Conservation (phyloP, 2,797 vertebrate species). For the Pseudochirops cupreus region DNA sequence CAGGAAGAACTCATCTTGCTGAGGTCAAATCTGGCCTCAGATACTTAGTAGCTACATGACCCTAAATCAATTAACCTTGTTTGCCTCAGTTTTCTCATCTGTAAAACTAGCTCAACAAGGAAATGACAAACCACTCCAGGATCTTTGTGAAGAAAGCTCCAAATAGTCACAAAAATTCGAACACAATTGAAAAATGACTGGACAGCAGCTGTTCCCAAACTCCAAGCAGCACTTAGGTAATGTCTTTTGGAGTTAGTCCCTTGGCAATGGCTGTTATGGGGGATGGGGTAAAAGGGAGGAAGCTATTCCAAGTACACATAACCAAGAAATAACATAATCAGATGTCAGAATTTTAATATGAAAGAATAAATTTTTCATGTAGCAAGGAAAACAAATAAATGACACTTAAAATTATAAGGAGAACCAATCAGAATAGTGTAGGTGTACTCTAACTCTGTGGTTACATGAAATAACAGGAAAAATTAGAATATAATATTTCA, state of each 20-base stretch:
- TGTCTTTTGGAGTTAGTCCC: background rate
- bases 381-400: background rate
- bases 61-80: background rate
- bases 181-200: background rate
- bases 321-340: background rate
- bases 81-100: background rate
- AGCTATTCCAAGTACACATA: background rate
- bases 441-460: background rate
- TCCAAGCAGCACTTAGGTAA: background rate
- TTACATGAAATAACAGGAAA: background rate
- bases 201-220: background rate
- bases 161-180: background rate
- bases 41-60: background rate
- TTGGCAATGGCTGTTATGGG: background rate
- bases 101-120: background rate
- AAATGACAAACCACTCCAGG: background rate
- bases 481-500: background rate
- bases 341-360: background rate
- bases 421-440: background rate
- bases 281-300: background rate
- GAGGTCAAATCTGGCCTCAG: background rate
- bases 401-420: background rate
- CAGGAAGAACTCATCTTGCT: background rate
- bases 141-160: background rate
- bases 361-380: background rate